phyloP scores from a whole-genome alignment of 2,888 invertebrate species.

The Ochropacha duplaris region DNA sequence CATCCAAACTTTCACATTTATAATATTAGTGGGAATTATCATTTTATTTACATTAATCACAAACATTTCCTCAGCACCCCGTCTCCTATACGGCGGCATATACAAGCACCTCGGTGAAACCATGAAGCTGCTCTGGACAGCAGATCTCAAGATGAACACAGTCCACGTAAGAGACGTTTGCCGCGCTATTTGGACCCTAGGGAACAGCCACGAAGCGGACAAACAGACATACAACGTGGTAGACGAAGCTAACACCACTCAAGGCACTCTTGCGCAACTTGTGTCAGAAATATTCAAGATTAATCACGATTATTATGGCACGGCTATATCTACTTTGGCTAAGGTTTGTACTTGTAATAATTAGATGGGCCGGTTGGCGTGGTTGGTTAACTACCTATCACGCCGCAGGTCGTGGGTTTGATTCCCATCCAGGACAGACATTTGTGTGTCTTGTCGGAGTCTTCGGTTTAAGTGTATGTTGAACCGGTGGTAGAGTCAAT shows the following conservation, averaged over 20 bases:
- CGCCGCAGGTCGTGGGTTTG: too few species aligned
- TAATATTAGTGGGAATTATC: too few species aligned
- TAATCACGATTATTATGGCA: slow-evolving; percentile 94
- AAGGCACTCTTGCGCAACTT: slow-evolving; percentile 91
- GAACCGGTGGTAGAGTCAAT: too few species aligned
- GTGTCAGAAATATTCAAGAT: slow-evolving; percentile 93
- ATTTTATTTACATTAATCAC: too few species aligned
- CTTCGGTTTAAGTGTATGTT: too few species aligned
- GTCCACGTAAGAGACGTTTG: slow-evolving; percentile 94
- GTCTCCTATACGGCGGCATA: slow-evolving; percentile 93
- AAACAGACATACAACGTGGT: slow-evolving; percentile 91
- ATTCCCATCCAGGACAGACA: too few species aligned
- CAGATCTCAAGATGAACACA: slow-evolving; percentile 92
- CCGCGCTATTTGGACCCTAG: slow-evolving; percentile 90
- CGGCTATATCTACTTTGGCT: slow-evolving; percentile 90
- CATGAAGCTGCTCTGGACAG: slow-evolving; percentile 96
- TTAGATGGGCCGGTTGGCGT: too few species aligned
- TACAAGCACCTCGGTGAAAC: slow-evolving; percentile 94
- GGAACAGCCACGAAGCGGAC: slow-evolving; percentile 73
- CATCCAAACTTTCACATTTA: too few species aligned
- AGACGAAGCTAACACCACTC: slow-evolving; percentile 91
- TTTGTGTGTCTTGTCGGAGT: too few species aligned
- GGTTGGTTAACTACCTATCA: too few species aligned
- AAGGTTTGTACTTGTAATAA: slow-evolving; percentile 87
- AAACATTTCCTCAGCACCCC: slow-evolving; percentile 84